Percentiles rank a stretch among this genome's conserved stretches.
Evolutionary conservation across 2,797 vertebrate genomes (phyloP).

Genomic region (Enoplosus armatus): DNA sequence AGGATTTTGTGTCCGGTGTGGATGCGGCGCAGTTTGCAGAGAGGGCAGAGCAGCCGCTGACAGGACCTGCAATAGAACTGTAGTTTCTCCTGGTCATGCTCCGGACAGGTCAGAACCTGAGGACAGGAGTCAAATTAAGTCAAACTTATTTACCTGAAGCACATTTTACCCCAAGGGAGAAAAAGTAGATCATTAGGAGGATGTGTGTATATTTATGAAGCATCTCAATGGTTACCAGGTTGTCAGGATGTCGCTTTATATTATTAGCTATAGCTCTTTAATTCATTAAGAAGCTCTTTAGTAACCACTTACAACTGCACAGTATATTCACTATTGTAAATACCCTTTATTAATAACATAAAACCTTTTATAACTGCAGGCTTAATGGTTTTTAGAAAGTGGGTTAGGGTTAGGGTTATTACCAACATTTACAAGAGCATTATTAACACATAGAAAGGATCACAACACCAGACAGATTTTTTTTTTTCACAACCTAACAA

Average conservation of each 20-base stretch:
- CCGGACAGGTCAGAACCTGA: conserved; percentile 94
- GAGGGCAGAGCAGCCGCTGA: conserved; percentile 93
- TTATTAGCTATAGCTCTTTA: neutral
- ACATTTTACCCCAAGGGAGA: neutral
- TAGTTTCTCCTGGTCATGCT: conserved; percentile 95
- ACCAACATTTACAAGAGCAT: neutral
- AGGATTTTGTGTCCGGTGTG: conserved; percentile 95
- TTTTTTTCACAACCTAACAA: neutral
- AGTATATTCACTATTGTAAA: neutral
- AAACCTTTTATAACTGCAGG: neutral
- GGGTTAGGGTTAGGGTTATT: too few relatives aligned
- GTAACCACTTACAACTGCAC: neutral
- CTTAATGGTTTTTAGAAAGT: neutral
- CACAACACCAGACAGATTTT: neutral
- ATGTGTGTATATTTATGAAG: neutral
- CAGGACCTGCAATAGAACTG: conserved; percentile 96
- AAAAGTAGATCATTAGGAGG: neutral
- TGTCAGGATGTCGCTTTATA: neutral
- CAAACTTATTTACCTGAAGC: neutral
- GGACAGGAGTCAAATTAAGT: neutral
- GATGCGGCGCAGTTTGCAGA: conserved; percentile 92
- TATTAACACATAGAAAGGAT: neutral
- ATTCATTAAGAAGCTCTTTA: neutral
- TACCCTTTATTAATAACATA: neutral
- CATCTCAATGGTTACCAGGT: neutral